A percentile compares a stretch with the other conserved stretches of the same genome.
Evolutionary conservation across 2,113 vertebrate species (phyloP).

Genomic region (Lasiurus borealis): DNA sequence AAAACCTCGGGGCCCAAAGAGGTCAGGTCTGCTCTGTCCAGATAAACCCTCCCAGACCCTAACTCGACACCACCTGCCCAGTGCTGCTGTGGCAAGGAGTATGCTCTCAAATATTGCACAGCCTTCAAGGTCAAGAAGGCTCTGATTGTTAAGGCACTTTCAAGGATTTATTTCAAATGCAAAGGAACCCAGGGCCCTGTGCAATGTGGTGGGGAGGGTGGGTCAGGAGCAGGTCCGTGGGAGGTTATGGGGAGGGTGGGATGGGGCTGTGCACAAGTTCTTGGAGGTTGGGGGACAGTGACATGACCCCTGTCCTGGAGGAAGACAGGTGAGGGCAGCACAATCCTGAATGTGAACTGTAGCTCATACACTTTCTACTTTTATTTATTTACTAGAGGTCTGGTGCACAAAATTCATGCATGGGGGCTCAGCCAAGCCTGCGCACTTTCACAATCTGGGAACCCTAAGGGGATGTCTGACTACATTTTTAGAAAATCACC

Average conservation of each 20-base stretch:
- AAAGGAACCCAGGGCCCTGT: background rate
- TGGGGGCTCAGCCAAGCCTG: too few species aligned
- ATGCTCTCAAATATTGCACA: background rate
- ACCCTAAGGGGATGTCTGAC: too few species aligned
- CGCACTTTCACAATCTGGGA: too few species aligned
- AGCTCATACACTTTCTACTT: background rate
- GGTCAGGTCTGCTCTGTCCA: background rate
- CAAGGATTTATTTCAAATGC: background rate
- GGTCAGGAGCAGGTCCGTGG: too few species aligned
- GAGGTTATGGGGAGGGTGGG: background rate
- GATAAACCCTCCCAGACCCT: background rate
- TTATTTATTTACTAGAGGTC: too few species aligned
- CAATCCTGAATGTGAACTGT: fast-evolving
- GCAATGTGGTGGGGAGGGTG: too few species aligned
- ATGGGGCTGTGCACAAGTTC: background rate
- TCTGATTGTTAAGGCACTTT: background rate
- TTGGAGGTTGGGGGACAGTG: background rate
- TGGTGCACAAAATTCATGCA: too few species aligned
- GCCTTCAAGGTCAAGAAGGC: background rate
- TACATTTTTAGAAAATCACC: too few species aligned
- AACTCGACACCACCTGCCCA: background rate
- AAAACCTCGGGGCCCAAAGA: background rate
- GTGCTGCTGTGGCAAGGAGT: background rate
- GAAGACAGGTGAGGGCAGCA: background rate
- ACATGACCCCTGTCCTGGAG: fast-evolving